These are phyloP conservation scores for Loxodonta africana DNA, from an alignment of 2,113 vertebrate species.

Conservation along the genomic window DNA sequence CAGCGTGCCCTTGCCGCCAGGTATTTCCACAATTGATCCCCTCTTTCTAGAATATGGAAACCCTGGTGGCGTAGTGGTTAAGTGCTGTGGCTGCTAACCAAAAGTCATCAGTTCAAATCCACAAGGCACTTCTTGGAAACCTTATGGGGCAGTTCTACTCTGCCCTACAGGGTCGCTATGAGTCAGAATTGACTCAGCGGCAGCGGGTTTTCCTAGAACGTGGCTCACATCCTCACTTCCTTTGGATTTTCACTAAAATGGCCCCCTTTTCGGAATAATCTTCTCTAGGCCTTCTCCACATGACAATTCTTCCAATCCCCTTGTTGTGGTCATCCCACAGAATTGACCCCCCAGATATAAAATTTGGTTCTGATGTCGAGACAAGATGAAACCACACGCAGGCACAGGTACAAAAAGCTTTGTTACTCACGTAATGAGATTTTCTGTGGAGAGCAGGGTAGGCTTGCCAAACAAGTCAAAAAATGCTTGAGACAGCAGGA, in stretches of 20 bases:
- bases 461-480: not conserved
- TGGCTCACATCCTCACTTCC: not conserved
- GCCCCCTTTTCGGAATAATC: not conserved
- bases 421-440: not conserved
- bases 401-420: not conserved
- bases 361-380: not conserved
- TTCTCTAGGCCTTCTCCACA: not conserved
- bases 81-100: too few relatives aligned
- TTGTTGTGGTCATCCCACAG: accelerated
- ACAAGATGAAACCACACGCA: accelerated
- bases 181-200: too few relatives aligned
- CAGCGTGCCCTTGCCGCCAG: not conserved
- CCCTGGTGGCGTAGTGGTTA: too few relatives aligned
- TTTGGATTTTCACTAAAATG: not conserved
- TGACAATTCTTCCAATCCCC: not conserved
- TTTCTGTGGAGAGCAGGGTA: not conserved
- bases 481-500: not conserved
- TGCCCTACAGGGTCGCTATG: too few relatives aligned
- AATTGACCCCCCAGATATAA: not conserved
- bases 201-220: not conserved
- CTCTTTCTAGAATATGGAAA: not conserved
- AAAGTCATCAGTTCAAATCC: too few relatives aligned
- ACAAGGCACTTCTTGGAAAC: too few relatives aligned
- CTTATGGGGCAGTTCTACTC: too few relatives aligned
- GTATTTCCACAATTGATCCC: not conserved